These are phyloP conservation scores for Paralinhomoeus sp. DNA, from an alignment of 2,888 invertebrate species.

Conservation along the genomic window DNA sequence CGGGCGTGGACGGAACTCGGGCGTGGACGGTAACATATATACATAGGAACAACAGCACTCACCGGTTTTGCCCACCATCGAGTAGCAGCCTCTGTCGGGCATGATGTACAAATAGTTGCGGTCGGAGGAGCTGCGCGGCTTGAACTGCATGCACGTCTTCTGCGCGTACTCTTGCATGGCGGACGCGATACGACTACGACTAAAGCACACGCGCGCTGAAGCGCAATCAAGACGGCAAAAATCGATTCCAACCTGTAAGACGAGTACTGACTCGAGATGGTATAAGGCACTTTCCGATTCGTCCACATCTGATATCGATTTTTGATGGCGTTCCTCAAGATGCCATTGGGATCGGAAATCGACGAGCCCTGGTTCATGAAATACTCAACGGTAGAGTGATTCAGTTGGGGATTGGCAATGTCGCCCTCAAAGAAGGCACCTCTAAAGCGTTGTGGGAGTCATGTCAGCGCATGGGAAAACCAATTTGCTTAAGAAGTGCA, in stretches of 20 bases:
- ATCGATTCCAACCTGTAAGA: background rate
- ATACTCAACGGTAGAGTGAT: constrained; percentile 12
- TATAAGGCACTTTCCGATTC: constrained; percentile 8
- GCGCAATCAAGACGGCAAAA: no score
- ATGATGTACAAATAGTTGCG: constrained; percentile 22
- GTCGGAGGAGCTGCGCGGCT: constrained; percentile 16
- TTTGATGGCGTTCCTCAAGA: constrained; percentile 18
- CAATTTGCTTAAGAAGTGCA: no score
- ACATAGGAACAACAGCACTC: background rate
- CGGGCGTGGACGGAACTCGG: no score
- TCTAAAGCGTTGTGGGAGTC: constrained; percentile 12
- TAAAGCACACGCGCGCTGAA: constrained; percentile 7
- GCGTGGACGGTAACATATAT: no score
- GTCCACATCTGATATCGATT: constrained; percentile 21
- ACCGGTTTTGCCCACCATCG: constrained; percentile 21
- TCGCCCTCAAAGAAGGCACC: constrained; percentile 21
- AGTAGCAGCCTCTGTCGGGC: constrained; percentile 23
- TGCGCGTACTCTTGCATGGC: constrained; percentile 21
- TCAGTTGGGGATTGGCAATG: constrained; percentile 21
- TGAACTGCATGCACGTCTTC: constrained; percentile 21
- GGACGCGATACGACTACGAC: constrained; percentile 21
- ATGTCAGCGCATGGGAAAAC: background rate
- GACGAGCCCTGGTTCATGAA: constrained; percentile 4
- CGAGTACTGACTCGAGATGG: background rate
- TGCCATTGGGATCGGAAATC: constrained; percentile 9